phyloP scores from a whole-genome alignment of 2,797 vertebrate species.

The Anas acuta region DNA sequence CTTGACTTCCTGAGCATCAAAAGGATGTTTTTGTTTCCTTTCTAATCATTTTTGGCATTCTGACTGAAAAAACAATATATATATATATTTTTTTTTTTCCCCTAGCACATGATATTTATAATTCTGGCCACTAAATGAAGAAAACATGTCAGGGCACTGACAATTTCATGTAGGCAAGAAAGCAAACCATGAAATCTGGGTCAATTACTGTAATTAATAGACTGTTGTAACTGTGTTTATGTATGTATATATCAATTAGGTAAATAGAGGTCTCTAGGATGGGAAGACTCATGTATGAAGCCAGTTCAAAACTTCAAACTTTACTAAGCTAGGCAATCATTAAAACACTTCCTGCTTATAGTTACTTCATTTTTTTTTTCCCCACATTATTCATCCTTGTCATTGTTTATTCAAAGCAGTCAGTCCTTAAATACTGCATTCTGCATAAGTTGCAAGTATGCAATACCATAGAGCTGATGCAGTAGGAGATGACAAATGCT shows the following conservation, averaged over 20 bases:
- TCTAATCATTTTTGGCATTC: not conserved
- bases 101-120: fast-evolving
- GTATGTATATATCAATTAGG: not conserved
- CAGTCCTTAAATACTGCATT: not conserved
- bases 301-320: not conserved
- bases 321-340: not conserved
- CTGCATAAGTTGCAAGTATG: fast-evolving
- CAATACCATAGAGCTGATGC: not conserved
- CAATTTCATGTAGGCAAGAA: not conserved
- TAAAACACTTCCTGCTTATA: not conserved
- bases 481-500: not conserved
- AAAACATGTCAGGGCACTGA: not conserved
- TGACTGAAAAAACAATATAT: not conserved
- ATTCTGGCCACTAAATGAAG: not conserved
- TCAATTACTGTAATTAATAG: not conserved
- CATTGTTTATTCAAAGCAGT: not conserved
- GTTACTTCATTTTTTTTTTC: not conserved
- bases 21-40: not conserved
- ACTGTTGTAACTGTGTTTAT: not conserved
- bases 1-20: not conserved
- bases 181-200: not conserved
- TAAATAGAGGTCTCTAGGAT: not conserved
- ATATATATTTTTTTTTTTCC: not conserved
- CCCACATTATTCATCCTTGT: not conserved
- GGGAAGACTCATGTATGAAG: not conserved